A percentile compares a stretch with the other conserved stretches of the same genome.
Conservation (phyloP, 2,113 vertebrate genomes). For the Gulo gulo region DNA sequence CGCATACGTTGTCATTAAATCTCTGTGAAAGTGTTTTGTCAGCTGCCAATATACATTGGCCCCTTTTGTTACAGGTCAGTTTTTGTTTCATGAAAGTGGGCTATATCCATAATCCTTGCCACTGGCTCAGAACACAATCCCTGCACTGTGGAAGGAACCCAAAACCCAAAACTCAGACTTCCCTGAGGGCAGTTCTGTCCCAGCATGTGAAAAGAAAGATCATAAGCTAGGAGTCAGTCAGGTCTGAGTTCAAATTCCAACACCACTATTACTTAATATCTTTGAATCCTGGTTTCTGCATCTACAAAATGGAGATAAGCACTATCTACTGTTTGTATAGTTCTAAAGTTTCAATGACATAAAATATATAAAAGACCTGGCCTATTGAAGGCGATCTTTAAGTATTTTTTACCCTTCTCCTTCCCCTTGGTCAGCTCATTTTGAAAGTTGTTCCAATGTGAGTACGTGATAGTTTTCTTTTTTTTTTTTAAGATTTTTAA, state of each 20-base stretch:
- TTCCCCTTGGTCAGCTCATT: neutral
- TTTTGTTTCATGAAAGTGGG: neutral
- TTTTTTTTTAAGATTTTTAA: no score
- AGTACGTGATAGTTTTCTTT: neutral
- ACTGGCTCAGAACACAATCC: neutral
- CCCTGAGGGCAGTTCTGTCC: neutral
- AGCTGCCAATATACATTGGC: neutral
- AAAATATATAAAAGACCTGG: neutral
- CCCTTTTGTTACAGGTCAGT: neutral
- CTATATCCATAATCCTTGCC: neutral
- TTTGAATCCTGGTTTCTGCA: neutral
- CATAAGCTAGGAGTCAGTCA: neutral
- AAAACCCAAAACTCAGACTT: neutral
- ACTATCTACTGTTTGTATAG: neutral
- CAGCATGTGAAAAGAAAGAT: neutral
- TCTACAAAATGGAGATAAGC: neutral
- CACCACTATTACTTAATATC: neutral
- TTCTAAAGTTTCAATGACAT: slow-evolving; percentile 29
- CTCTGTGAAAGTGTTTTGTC: slow-evolving; percentile 4
- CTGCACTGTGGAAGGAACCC: neutral
- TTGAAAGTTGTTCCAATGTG: slow-evolving; percentile 37
- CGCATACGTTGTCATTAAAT: neutral
- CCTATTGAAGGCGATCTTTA: neutral
- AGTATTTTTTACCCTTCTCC: neutral
- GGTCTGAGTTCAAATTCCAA: neutral